A percentile compares a stretch with the other conserved stretches of the same genome.
These are phyloP conservation scores for Forbesichthys papilliferus DNA, from an alignment of 2,113 vertebrate species.

Conservation along the genomic window DNA sequence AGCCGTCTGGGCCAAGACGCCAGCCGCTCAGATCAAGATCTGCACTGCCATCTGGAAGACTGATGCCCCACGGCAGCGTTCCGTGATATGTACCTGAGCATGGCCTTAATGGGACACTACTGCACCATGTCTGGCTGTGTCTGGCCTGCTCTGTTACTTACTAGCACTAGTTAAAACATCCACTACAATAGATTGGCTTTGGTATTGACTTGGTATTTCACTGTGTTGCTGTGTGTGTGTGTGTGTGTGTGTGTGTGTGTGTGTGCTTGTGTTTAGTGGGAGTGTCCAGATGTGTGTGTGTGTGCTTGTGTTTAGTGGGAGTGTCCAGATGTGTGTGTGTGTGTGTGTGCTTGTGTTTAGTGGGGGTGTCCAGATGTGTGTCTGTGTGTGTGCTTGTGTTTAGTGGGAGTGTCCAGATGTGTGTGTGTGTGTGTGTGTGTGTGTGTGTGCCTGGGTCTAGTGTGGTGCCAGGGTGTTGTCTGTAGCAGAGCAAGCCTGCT, in stretches of 20 bases:
- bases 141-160: too few species aligned
- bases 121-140: too few species aligned
- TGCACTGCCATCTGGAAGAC: conserved; percentile 21
- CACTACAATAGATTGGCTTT: neutral
- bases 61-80: neutral
- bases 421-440: neutral
- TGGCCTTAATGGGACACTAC: too few species aligned
- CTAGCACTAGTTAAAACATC: neutral
- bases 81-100: conserved; percentile 5
- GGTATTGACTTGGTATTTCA: too few species aligned
- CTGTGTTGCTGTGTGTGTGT: too few species aligned
- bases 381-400: neutral
- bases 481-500: conserved; percentile 48
- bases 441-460: conserved; percentile 21
- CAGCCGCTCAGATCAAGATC: conserved; percentile 21
- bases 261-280: conserved; percentile 14
- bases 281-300: conserved; percentile 36
- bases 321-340: conserved; percentile 16
- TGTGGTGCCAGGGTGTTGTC: conserved; percentile 43
- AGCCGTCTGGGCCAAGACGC: conserved; percentile 5
- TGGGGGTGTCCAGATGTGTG: too few species aligned
- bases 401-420: conserved; percentile 18
- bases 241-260: neutral
- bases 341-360: neutral
- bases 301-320: conserved; percentile 26